Evolutionary conservation across 2,113 vertebrate species (phyloP), one percentile per base, ranked within the genome.

Genomic region (Pogonocichla stellata): DNA sequence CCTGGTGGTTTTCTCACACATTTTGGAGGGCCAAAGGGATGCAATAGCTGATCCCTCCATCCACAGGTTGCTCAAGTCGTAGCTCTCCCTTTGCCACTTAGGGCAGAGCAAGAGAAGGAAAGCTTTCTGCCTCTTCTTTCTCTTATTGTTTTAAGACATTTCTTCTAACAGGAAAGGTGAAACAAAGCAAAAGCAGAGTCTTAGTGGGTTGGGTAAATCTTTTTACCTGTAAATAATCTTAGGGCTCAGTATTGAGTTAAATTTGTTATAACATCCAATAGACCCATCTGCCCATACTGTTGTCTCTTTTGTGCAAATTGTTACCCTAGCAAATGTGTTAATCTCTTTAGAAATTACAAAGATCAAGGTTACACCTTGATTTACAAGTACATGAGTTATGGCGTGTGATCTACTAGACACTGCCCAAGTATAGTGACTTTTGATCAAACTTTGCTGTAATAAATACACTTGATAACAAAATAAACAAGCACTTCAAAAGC

Each of bases 401-500:
- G 12, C 0, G 0, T 42, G 19, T 47, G 17, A 71, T 84, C 69
- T 54, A 51, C 16, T 10, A 84, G 47, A 31, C 18, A 26, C 13
- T 69, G 72, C 14, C 53, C n/a, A 81, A 87, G 16, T 40, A 45
- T 1, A 80, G 25, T 8, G 15, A 61, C 5, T 57, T 82, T 36
- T 69, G 29, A 73, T 11, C 61, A 81, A 74, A 84, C 40, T 38
- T 28, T 36, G 18, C 28, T 60, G 26, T 31, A 90, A 93, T 31
- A 86, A 84, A 92, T 8, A 50, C 14, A 75, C 15, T 57, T 72
- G 20, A 34, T 89, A 81, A 60, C 19, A 73, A 84, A 91, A 93
- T 38, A 85, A 93, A 77, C 3, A 7, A 64, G 17, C 14, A 29
- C 26, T 86, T 81, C 31, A 65, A 81, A 77, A n/a, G 34, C 53